A percentile compares a stretch with the other conserved stretches of the same genome.
These are phyloP conservation scores for Halocaridina rubra DNA, from an alignment of 2,888 invertebrate genomes.

Conservation along the genomic window DNA sequence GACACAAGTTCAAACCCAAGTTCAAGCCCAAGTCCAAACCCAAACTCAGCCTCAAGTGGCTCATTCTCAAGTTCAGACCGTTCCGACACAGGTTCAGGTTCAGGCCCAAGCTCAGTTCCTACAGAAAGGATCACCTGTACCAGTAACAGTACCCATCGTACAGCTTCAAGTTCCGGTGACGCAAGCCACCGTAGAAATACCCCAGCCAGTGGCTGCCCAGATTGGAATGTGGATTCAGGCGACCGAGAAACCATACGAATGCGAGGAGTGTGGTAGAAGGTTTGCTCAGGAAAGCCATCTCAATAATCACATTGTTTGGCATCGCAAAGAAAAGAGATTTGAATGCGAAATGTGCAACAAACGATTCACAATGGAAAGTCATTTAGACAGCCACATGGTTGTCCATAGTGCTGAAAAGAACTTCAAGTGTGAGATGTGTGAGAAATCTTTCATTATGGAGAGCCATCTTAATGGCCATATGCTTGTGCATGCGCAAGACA, in stretches of 20 bases:
- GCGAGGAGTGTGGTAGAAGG: conserved; percentile 44
- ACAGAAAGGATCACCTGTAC: neutral
- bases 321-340: conserved; percentile 41
- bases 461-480: conserved; percentile 48
- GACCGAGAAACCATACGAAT: conserved; percentile 46
- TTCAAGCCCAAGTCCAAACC: neutral
- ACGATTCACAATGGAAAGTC: conserved; percentile 49
- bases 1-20: neutral
- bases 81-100: neutral
- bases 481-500: conserved; percentile 40
- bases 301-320: conserved; percentile 51
- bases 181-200: neutral
- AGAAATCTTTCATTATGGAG: conserved; percentile 47
- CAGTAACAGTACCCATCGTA: neutral
- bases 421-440: conserved; percentile 50
- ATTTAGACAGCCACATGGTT: conserved; percentile 50
- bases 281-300: conserved; percentile 52
- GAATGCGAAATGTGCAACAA: conserved; percentile 46
- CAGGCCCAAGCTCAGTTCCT: neutral
- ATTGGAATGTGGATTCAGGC: conserved; percentile 40
- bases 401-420: conserved; percentile 55
- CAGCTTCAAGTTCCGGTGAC: neutral
- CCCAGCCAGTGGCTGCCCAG: conserved; percentile 16
- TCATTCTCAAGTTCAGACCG: neutral
- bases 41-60: neutral